Evolutionary conservation across 1,140 invertebrate genomes (phyloP).

Genomic region (Tetragonula clypearis): DNA sequence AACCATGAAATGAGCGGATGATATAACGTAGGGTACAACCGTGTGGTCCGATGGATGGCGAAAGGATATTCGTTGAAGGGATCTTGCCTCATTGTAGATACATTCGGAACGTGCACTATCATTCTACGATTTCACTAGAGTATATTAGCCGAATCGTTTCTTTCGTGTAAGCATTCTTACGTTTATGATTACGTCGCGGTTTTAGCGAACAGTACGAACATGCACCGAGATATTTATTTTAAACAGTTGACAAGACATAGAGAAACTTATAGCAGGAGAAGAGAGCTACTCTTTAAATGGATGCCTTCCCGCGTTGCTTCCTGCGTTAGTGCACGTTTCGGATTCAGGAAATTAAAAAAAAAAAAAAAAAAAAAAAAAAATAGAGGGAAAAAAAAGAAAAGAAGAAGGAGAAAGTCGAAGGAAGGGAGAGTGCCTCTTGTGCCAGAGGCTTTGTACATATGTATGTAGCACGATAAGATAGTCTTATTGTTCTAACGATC

Average conservation of each 20-base stretch:
- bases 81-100: constrained; percentile 70
- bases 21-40: constrained; percentile 30
- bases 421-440: constrained; percentile 59
- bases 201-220: neutral
- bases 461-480: constrained; percentile 81
- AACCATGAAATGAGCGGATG: constrained; percentile 26
- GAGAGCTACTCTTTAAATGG: constrained; percentile 28
- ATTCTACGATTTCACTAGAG: neutral
- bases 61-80: constrained; percentile 64
- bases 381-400: too few species aligned
- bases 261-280: neutral
- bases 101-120: constrained; percentile 69
- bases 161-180: neutral
- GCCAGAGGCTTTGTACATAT: constrained; percentile 79
- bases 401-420: constrained; percentile 30
- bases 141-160: constrained; percentile 1
- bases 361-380: too few species aligned
- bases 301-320: constrained; percentile 56
- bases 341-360: constrained; percentile 53
- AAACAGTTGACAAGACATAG: neutral
- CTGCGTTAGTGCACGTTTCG: constrained; percentile 70
- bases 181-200: neutral
- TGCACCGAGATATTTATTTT: constrained; percentile 46
- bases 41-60: constrained; percentile 24
- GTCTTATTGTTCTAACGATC: constrained; percentile 80